A percentile compares a stretch with the other conserved stretches of the same genome.
phyloP scores from a whole-genome alignment of 2,888 invertebrate species.

The Adela reaumurella region DNA sequence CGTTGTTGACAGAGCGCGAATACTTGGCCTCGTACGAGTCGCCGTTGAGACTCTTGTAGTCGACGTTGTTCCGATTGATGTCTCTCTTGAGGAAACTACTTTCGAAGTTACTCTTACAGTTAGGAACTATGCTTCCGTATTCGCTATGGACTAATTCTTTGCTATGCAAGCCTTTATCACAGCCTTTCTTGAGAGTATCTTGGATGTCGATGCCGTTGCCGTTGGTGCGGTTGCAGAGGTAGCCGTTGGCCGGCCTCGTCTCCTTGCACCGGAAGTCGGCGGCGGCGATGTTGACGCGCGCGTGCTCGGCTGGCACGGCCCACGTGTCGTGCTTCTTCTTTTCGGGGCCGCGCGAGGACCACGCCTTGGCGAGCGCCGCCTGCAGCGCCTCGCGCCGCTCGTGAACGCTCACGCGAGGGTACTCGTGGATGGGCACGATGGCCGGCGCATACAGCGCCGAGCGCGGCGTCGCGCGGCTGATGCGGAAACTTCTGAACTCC shows the following conservation, averaged over 20 bases:
- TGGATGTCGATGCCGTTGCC: constrained; percentile 45
- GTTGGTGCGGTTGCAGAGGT: constrained; percentile 32
- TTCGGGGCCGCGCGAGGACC: constrained; percentile 44
- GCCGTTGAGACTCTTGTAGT: constrained; percentile 43
- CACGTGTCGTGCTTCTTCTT: constrained; percentile 48
- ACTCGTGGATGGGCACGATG: constrained; percentile 59
- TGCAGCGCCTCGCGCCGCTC: constrained; percentile 50
- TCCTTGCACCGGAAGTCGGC: constrained; percentile 38
- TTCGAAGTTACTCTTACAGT: constrained; percentile 51
- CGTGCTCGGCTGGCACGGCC: constrained; percentile 38
- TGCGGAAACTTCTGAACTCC: constrained; percentile 57
- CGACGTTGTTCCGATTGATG: constrained; percentile 41
- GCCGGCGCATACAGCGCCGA: constrained; percentile 49
- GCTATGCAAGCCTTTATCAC: constrained; percentile 52
- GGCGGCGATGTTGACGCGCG: constrained; percentile 30
- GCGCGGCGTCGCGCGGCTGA: constrained; percentile 48
- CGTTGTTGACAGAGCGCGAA: constrained; percentile 29
- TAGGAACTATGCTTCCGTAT: constrained; percentile 52
- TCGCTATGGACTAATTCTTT: constrained; percentile 46
- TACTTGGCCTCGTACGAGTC: constrained; percentile 50
- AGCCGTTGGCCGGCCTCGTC: constrained; percentile 28
- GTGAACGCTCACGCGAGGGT: constrained; percentile 56
- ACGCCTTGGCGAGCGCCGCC: constrained; percentile 49
- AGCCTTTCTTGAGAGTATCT: constrained; percentile 49
- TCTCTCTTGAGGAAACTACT: constrained; percentile 49